Conservation (phyloP, 2,797 vertebrate genomes). For the Merluccius polli region DNA sequence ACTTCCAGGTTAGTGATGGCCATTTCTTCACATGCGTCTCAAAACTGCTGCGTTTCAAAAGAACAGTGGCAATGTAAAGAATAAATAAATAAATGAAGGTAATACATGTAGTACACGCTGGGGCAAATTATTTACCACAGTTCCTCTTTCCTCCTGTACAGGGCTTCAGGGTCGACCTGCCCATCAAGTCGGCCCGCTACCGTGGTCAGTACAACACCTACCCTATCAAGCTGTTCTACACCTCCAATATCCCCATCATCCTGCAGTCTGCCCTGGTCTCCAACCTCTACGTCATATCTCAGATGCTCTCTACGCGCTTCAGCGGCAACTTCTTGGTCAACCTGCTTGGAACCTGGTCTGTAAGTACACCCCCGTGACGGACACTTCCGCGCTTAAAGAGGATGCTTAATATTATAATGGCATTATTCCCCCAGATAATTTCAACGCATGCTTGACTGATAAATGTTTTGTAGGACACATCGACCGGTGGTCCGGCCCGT, state of each 20-base stretch:
- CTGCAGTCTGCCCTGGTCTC: conserved; percentile 96
- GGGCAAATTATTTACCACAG: neutral
- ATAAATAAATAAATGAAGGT: neutral
- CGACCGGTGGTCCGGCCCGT: conserved; percentile 89
- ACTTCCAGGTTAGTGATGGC: conserved; percentile 87
- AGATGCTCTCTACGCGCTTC: conserved; percentile 97
- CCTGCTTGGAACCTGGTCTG: conserved; percentile 98
- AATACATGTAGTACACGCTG: neutral
- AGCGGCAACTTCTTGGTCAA: conserved; percentile 96
- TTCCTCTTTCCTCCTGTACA: conserved; percentile 45
- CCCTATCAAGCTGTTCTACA: conserved; percentile 98
- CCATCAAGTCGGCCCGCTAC: conserved; percentile 97
- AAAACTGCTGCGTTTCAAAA: neutral
- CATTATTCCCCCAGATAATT: neutral
- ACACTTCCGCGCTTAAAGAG: too few species aligned
- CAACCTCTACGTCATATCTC: conserved; percentile 96
- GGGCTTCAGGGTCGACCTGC: conserved; percentile 98
- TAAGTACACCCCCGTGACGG: conserved; percentile 74
- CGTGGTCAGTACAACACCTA: conserved; percentile 99
- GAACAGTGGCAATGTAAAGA: neutral
- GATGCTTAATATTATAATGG: neutral
- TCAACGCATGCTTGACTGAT: neutral
- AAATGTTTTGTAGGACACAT: conserved; percentile 74
- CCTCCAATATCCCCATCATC: conserved; percentile 99
- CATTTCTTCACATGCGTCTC: neutral